These are phyloP conservation scores for Deilephila porcellus DNA, from an alignment of 2,888 invertebrate genomes.

Conservation along the genomic window DNA sequence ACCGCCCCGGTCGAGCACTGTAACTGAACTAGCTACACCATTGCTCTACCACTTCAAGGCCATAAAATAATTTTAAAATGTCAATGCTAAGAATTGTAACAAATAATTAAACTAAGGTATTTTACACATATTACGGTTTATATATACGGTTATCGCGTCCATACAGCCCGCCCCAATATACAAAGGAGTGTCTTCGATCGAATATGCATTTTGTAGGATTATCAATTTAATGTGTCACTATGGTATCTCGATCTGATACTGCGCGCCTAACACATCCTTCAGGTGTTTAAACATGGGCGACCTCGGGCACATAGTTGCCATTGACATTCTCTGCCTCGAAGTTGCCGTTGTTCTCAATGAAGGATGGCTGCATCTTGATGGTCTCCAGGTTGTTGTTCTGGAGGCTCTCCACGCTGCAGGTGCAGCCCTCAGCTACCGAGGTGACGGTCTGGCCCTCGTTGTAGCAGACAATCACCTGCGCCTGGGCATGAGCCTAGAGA, in stretches of 20 bases:
- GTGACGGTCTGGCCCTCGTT: constrained; percentile 47
- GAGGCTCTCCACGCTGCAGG: constrained; percentile 40
- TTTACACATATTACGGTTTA: too few relatives aligned
- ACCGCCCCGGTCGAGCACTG: too few relatives aligned
- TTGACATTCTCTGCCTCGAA: constrained; percentile 44
- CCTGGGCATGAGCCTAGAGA: constrained; percentile 17
- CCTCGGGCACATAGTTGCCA: constrained; percentile 52
- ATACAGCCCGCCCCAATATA: too few relatives aligned
- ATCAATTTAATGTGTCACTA: too few relatives aligned
- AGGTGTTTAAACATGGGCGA: constrained; percentile 63
- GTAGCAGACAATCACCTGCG: constrained; percentile 56
- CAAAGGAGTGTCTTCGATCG: too few relatives aligned
- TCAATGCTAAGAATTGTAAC: too few relatives aligned
- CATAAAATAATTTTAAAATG: too few relatives aligned
- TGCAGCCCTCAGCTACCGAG: constrained; percentile 44
- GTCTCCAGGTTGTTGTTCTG: constrained; percentile 58
- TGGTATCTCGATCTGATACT: neutral
- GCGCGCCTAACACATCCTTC: neutral
- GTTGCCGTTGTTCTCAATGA: constrained; percentile 69
- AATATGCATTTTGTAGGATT: neutral
- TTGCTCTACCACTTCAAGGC: too few relatives aligned
- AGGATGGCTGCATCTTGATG: constrained; percentile 47
- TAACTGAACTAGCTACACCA: too few relatives aligned
- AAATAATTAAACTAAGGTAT: too few relatives aligned
- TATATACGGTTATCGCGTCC: too few relatives aligned